Base-by-base conservation (phyloP, 2,888 invertebrate genomes). In the Ceramica pisi region DNA sequence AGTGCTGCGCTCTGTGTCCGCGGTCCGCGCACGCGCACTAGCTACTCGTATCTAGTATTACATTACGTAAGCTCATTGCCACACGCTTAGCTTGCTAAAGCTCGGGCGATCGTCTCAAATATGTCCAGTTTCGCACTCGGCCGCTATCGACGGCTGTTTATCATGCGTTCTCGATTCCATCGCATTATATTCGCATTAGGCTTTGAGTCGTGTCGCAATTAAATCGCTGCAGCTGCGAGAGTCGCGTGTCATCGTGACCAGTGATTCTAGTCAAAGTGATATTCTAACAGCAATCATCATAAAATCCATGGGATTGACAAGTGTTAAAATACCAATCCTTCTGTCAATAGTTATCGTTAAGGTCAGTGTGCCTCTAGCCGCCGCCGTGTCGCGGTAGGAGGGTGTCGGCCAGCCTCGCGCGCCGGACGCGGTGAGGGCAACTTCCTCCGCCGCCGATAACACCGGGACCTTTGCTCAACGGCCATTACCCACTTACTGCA, bases 121-220 rank as follows among this genome's bases (percentile, higher is more conserved):
- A 31, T 50, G 50, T 51, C 59, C 50, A 72, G 59, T 48, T 67
- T 67, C 3, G 19, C 55, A 19, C 14, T 50, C 26, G 12, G 41
- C 31, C 46, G 10, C 26, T 51, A 56, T 50, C 50, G 66, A 41
- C 23, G 38, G 51, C 10, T 26, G 26, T 16, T 65, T n/a, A 66
- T 31, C 16, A 7, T 14, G 31, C 50, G 14, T 55, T 46, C 55
- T 64, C 50, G 12, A 51, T 57, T 26, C 9, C 8, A 12, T 65
- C 21, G 16, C 26, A 80, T 80, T 80, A 75, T 61, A 57, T 48
- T 78, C 68, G 46, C 50, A 74, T 74, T 68, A 79, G 51, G 46
- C 41, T 53, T 41, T 26, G 12, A 14, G 19, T 26, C 3, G 48
- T 67, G 59, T 50, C 46, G 53, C 26, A 78, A 50, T 21, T 51